A percentile compares a stretch with the other conserved stretches of the same genome.
Evolutionary conservation across 2,797 vertebrate genomes (phyloP).

Genomic region (Pterois miles): DNA sequence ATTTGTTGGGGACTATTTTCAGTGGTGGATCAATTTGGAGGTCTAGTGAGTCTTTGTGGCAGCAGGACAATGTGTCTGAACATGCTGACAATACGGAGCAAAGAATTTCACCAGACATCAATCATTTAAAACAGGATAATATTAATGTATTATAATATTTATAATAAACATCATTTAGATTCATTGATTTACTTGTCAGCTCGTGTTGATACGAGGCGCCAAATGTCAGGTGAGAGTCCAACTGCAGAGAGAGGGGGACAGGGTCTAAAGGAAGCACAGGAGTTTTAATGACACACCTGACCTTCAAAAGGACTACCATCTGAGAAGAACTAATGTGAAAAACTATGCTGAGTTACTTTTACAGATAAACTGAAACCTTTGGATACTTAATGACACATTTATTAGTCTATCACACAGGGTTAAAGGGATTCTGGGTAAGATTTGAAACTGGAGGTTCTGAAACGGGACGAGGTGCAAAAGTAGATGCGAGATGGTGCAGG

Average conservation of each 20-base stretch:
- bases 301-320: neutral
- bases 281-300: conserved; percentile 41
- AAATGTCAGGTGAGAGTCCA: conserved; percentile 60
- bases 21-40: neutral
- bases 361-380: neutral
- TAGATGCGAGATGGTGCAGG: too few species aligned
- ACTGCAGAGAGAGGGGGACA: conserved; percentile 59
- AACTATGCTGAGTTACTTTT: neutral
- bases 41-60: neutral
- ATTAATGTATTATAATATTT: neutral
- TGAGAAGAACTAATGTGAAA: neutral
- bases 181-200: conserved; percentile 57
- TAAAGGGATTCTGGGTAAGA: neutral
- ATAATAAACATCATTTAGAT: conserved; percentile 4
- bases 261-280: conserved; percentile 61
- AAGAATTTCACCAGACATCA: conserved; percentile 32
- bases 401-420: neutral
- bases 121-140: neutral
- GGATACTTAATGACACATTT: neutral
- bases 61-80: neutral
- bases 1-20: neutral
- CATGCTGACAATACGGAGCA: neutral
- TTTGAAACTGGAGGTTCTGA: neutral
- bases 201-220: conserved; percentile 49
- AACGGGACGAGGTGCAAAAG: too few species aligned